Base-by-base conservation (phyloP, 2,888 invertebrate species). In the Idaea aversata region DNA sequence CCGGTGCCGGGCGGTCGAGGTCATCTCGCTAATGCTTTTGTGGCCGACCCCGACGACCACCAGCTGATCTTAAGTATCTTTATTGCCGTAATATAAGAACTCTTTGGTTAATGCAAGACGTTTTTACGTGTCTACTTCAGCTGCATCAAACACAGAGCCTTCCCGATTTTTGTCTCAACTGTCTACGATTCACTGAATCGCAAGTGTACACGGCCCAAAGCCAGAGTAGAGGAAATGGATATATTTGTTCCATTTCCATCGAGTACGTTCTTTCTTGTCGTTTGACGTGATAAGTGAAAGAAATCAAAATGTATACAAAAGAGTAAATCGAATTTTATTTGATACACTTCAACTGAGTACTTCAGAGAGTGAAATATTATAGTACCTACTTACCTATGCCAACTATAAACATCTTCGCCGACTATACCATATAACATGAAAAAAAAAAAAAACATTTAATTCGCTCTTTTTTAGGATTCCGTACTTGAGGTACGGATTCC, bases 211-310 rank as follows among this genome's bases (percentile, higher is more conserved):
- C 65, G 60, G 15, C 7, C 1, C 3, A 7, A 15, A 36, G 34
- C 61, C 16, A 38, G 63, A 47, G 65, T 61, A 65, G 67, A 66
- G 66, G 69, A 70, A 72, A 72, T 68, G 63, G 72, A 70, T 70
- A 70, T 68, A 65, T 65, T 65, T 65, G 64, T 64, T 62, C 62
- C 64, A 66, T 62, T 64, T 61, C 62, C 62, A 62, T 65, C 63
- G 38, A 67, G 69, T 65, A 65, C 64, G 34, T 68, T 68, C 62
- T 68, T 59, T 65, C 64, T 65, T 63, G 65, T 66, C 67, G 67
- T 64, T 68, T 69, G 65, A 67, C 65, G 67, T 67, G 71, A 67
- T 71, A 71, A 72, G 69, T 71, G 66, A 63, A 70, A 67, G 61
- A 68, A 71, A 71, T 72, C 65, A 70, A 70, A 71, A 59, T 67